Base-by-base conservation (phyloP, 2,797 vertebrate genomes). In the Mormyrops boulengeri region DNA sequence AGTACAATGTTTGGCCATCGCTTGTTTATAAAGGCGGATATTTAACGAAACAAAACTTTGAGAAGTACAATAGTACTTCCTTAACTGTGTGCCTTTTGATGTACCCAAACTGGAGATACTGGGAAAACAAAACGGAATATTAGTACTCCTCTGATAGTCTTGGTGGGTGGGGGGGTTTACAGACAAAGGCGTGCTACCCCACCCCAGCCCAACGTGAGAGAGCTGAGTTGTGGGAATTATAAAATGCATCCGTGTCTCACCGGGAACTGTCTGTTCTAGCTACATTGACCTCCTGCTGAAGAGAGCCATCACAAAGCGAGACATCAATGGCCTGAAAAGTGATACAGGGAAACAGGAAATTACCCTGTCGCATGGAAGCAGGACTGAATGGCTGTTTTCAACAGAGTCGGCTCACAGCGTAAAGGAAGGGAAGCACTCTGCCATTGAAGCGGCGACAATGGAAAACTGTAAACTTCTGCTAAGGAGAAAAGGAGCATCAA, bases 271-370 rank as follows among this genome's bases (percentile, higher is more conserved):
- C 92, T 91, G 91, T 94, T 94, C 93, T 91, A 91, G 91, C 93
- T 55, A 87, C 91, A 91, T 92, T 94, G 94, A 95, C 95, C 93
- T 93, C 90, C 92, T 92, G 91, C 88, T 87, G 94, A 92, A 94
- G 95, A 94, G 92, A 93, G 90, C 88, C 53, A 89, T 90, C 91
- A 95, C 94, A 96, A 95, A 95, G 94, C 92, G 26, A 93, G 93
- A 93, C 94, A 93, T 95, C 92, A 95, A 94, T 94, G 92, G 96
- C 92, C 91, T 95, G 95, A 94, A 95, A 96, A 94, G 88, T 4
- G 93, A 95, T 93, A 94, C 92, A 89, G 34, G 49, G 91, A 89
- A 90, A 94, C 90, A 93, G 94, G 95, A 96, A 96, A 94, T 93
- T 91, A 88, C 92, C 92, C 91, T 52, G 92, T 93, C 90, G 89